phyloP scores from a whole-genome alignment of 2,113 vertebrate species.

The Elaphurus davidianus region DNA sequence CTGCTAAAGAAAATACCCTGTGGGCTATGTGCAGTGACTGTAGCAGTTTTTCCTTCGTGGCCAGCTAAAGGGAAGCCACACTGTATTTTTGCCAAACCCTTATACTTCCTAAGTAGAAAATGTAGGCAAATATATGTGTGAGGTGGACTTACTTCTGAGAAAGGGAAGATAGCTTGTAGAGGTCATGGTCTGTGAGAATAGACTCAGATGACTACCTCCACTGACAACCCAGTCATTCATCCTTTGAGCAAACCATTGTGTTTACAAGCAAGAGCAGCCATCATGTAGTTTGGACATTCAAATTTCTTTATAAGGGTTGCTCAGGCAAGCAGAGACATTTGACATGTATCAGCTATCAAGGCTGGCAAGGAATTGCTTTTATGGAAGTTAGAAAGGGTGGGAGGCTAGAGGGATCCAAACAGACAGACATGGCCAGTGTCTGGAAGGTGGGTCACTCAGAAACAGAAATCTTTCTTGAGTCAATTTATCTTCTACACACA shows the following conservation, averaged over 20 bases:
- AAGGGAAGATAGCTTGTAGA: neutral
- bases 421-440: neutral
- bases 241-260: neutral
- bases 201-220: neutral
- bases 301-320: neutral
- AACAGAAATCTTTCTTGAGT: neutral
- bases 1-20: neutral
- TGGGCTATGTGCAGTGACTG: neutral
- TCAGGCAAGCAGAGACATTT: neutral
- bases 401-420: neutral
- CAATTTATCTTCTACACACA: neutral
- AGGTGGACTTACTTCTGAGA: neutral
- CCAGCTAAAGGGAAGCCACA: neutral
- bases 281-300: neutral
- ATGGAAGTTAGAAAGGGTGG: neutral
- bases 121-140: neutral
- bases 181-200: neutral
- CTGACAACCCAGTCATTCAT: neutral
- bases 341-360: neutral
- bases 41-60: neutral
- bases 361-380: neutral
- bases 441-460: neutral
- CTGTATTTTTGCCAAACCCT: neutral
- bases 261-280: neutral
- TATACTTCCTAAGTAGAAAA: neutral